Evolutionary conservation across 2,113 vertebrate genomes (phyloP).

Genomic region (Limanda limanda): DNA sequence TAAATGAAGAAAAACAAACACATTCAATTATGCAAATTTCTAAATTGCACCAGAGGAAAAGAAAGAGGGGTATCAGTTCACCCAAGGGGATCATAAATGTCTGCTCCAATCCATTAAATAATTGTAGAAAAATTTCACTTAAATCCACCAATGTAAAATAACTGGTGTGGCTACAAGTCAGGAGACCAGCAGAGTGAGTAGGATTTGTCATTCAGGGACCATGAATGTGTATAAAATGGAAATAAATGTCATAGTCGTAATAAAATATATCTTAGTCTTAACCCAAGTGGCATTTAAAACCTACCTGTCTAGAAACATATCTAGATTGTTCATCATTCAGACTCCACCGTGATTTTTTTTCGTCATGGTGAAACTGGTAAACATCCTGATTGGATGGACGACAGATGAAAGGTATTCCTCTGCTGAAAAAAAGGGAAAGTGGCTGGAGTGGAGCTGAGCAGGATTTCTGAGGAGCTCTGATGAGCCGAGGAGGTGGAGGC

Average conservation of each 20-base stretch:
- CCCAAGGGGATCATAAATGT: no score
- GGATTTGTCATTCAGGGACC: not conserved
- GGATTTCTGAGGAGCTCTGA: slow-evolving; percentile 20
- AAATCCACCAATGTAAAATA: not conserved
- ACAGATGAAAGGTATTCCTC: not conserved
- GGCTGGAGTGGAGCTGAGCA: slow-evolving; percentile 14
- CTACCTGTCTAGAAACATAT: not conserved
- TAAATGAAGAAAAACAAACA: not conserved
- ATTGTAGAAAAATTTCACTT: not conserved
- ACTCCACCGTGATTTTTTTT: not conserved
- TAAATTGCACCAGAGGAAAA: no score
- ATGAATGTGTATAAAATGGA: not conserved
- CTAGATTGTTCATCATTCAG: not conserved
- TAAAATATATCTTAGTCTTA: not conserved
- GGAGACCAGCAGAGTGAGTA: not conserved
- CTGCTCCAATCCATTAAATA: not conserved
- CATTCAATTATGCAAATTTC: no score
- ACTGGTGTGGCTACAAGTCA: not conserved
- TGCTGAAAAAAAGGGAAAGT: not conserved
- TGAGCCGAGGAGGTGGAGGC: slow-evolving; percentile 23
- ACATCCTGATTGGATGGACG: not conserved
- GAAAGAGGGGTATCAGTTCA: no score
- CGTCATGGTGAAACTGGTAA: not conserved
- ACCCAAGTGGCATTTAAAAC: not conserved
- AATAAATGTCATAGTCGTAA: not conserved